These are phyloP conservation scores for Iphiclides podalirius DNA, from an alignment of 2,888 invertebrate genomes.

Conservation along the genomic window DNA sequence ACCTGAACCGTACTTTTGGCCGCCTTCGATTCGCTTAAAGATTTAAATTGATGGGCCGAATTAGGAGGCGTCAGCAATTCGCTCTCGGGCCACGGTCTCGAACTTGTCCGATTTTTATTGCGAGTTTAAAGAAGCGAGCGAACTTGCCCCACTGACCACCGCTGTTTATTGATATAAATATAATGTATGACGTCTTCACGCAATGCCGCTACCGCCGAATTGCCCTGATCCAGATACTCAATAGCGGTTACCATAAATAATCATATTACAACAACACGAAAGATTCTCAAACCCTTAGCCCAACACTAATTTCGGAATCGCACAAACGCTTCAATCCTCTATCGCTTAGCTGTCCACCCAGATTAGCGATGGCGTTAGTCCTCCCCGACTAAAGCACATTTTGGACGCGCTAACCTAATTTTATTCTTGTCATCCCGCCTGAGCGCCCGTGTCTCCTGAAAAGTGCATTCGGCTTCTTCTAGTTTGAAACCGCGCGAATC, in stretches of 20 bases:
- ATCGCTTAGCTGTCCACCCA: too few relatives aligned
- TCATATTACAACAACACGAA: too few relatives aligned
- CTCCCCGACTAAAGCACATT: too few relatives aligned
- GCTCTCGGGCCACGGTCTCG: slow-evolving; percentile 61
- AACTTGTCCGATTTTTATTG: slow-evolving; percentile 74
- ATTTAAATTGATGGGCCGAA: slow-evolving; percentile 29
- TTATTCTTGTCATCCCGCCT: too few relatives aligned
- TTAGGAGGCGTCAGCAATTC: slow-evolving; percentile 36
- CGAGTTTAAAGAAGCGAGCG: slow-evolving; percentile 67
- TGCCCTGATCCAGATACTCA: slow-evolving; percentile 30
- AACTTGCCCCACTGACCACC: slow-evolving; percentile 75
- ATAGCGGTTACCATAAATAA: too few relatives aligned
- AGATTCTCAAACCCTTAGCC: too few relatives aligned
- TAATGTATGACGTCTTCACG: slow-evolving; percentile 56
- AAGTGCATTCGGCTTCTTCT: slow-evolving; percentile 67
- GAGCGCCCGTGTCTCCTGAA: slow-evolving; percentile 32
- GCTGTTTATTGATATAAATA: slow-evolving; percentile 64
- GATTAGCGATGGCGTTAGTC: too few relatives aligned
- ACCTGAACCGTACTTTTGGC: neutral
- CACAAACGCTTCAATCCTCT: too few relatives aligned
- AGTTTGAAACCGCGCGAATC: too few relatives aligned
- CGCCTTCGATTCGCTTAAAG: slow-evolving; percentile 27
- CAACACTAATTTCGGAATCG: too few relatives aligned
- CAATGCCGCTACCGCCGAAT: slow-evolving; percentile 49
- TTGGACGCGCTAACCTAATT: slow-evolving; percentile 40